Conservation (phyloP, 2,888 invertebrate genomes). For the Ectemnius lituratus region DNA sequence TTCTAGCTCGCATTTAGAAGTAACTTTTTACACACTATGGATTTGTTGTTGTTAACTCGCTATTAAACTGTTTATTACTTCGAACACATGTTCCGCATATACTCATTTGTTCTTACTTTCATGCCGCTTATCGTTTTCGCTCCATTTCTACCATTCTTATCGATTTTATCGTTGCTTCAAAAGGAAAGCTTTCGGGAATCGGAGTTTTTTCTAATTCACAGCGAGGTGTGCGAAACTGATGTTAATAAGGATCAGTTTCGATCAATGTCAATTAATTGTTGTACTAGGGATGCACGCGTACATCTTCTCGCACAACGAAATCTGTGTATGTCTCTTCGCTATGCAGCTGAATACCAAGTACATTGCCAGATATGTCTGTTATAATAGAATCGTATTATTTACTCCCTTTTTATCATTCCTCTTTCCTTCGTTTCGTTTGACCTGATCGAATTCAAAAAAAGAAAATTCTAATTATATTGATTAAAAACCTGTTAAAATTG, state of each 20-base stretch:
- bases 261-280: constrained; percentile 13
- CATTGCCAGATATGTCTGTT: too few relatives aligned
- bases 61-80: too few relatives aligned
- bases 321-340: constrained; percentile 1
- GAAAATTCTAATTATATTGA: too few relatives aligned
- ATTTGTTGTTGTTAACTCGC: neutral
- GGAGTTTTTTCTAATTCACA: neutral
- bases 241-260: neutral
- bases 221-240: neutral
- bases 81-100: neutral
- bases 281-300: constrained; percentile 1
- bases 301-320: constrained; percentile 3
- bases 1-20: neutral
- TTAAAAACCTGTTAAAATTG: too few relatives aligned
- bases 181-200: neutral
- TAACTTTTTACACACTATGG: neutral
- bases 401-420: too few relatives aligned
- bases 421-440: too few relatives aligned
- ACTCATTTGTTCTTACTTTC: neutral
- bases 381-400: too few relatives aligned
- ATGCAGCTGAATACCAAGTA: neutral
- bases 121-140: neutral
- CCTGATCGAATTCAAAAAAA: too few relatives aligned
- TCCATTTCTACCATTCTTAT: neutral
- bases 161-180: neutral